Percentiles rank a stretch among this genome's conserved stretches.
These are phyloP conservation scores for Eupithecia centaureata DNA, from an alignment of 2,888 invertebrate species.

Conservation along the genomic window DNA sequence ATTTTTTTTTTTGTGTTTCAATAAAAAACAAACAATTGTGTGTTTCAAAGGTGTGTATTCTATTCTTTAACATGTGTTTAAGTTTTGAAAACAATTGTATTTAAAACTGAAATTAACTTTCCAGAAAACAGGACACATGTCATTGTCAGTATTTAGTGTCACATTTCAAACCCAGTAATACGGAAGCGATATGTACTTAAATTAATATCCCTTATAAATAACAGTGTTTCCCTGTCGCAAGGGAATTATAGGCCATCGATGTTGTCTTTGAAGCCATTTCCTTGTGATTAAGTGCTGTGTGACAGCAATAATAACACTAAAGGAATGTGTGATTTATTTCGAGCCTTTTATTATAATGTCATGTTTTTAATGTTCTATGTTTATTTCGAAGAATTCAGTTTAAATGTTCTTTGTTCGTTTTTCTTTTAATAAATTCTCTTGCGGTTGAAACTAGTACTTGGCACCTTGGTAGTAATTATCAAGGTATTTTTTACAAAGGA, in stretches of 20 bases:
- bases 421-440: neutral
- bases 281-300: conserved; percentile 30
- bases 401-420: neutral
- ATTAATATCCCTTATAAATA: conserved; percentile 33
- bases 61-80: no score
- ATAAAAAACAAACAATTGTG: neutral
- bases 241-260: conserved; percentile 16
- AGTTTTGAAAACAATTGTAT: neutral
- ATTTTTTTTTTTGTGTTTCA: no score
- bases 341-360: neutral
- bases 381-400: neutral
- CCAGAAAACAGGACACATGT: neutral
- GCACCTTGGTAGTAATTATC: neutral
- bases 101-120: neutral
- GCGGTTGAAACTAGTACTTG: neutral
- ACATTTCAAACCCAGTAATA: conserved; percentile 7
- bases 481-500: neutral
- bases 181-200: conserved; percentile 8
- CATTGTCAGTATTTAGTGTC: neutral
- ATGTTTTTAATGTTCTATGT: neutral
- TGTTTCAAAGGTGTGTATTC: no score
- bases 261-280: conserved; percentile 15
- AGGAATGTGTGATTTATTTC: conserved; percentile 26
- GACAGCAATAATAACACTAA: conserved; percentile 27
- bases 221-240: conserved; percentile 26